A percentile compares a stretch with the other conserved stretches of the same genome.
Conservation (phyloP, 2,113 vertebrate species). For the Blennius ocellaris region DNA sequence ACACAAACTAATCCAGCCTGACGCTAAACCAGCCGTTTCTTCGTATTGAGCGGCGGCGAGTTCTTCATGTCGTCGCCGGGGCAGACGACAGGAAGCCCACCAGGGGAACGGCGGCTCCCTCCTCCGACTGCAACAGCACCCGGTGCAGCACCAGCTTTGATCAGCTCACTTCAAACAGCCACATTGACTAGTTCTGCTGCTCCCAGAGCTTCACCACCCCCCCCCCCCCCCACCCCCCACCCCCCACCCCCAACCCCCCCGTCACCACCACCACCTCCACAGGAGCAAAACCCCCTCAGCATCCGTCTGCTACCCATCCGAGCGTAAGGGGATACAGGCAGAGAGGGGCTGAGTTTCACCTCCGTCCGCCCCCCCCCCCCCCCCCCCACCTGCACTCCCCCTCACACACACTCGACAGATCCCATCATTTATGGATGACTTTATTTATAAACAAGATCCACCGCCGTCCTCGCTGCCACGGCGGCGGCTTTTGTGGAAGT, state of each 20-base stretch:
- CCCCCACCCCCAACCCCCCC: conserved; percentile 5
- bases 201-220: conserved; percentile 23
- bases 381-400: conserved; percentile 37
- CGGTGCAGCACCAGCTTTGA: conserved; percentile 61
- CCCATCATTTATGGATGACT: conserved; percentile 80
- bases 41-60: background rate
- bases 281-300: conserved; percentile 46
- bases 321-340: conserved; percentile 54
- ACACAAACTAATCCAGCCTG: conserved; percentile 23
- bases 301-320: conserved; percentile 47
- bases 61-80: conserved; percentile 23
- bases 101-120: conserved; percentile 37
- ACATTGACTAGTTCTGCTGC: conserved; percentile 46
- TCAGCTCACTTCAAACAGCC: conserved; percentile 68
- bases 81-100: conserved; percentile 34
- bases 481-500: conserved; percentile 55
- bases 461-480: background rate
- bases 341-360: conserved; percentile 51
- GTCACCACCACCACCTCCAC: conserved; percentile 21
- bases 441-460: conserved; percentile 79
- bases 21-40: conserved; percentile 33
- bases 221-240: conserved; percentile 18
- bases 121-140: conserved; percentile 44
- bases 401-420: conserved; percentile 44
- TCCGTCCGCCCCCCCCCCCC: conserved; percentile 23